Base-by-base conservation (phyloP, 2,888 invertebrate genomes). In the Diadegma fenestrale region DNA sequence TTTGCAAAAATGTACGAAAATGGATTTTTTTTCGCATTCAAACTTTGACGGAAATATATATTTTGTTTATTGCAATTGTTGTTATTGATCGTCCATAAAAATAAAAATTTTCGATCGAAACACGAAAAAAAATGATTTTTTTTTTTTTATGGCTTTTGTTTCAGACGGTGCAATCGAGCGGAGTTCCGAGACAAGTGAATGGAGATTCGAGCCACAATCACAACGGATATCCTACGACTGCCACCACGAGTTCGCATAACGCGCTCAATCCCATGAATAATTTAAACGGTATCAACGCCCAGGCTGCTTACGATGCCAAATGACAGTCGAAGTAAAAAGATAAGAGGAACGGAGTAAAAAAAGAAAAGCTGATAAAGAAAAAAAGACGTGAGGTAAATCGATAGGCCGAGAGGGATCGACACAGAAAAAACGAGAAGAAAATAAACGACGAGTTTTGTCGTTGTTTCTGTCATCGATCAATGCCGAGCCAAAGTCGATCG, bases 261-360 rank as follows among this genome's bases (percentile, higher is more conserved):
- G 89, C 91, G 82, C 90, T 92, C 79, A 93, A 91, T 89, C 91
- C 92, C 80, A 92, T 93, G 92, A 93, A 93, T 90, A 93, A 93
- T 92, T 91, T 93, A 88, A 93, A 92, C 89, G 92, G 92, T 84
- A 93, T 93, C 91, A 92, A 90, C 89, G 91, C 92, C 63, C 93
- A 92, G 89, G 88, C 93, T 85, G 88, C 90, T 81, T 94, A 93
- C 90, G 94, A 93, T 63, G 85, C 92, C 82, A 94, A 94, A 93
- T 94, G 93, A 93, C 93, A 92, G 88, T 89, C 92, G 84, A 94
- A 94, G 90, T 93, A 92, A 92, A 84, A 69, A 33, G 51, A 78
- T 41, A 69, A 77, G 64, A 17, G 66, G 54, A 43, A 54, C 22
- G 17, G 37, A 30, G 43, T 8, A 1, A 26, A 45, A 33, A 51